These are phyloP conservation scores for Cantharis nigra DNA, from an alignment of 2,888 invertebrate species.

Conservation along the genomic window DNA sequence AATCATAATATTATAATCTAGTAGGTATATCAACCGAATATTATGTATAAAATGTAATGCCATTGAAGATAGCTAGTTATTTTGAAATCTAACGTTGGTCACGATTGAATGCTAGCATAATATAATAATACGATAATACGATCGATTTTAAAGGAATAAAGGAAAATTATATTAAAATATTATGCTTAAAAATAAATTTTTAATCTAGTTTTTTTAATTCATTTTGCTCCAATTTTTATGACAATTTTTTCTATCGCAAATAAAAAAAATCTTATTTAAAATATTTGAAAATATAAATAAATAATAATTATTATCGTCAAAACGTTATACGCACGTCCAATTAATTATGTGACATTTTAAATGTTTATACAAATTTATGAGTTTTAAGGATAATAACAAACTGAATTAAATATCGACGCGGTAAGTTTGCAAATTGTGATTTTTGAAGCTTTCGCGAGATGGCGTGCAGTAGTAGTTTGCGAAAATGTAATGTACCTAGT, in stretches of 20 bases:
- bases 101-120: neutral
- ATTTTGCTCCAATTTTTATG: neutral
- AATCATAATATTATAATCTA: no score
- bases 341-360: neutral
- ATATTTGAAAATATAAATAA: neutral
- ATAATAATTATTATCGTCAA: neutral
- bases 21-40: no score
- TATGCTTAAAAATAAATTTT: neutral
- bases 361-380: neutral
- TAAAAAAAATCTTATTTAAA: neutral
- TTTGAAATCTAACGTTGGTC: neutral
- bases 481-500: constrained; percentile 24
- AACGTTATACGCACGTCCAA: neutral
- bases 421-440: constrained; percentile 28
- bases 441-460: constrained; percentile 11
- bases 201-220: no score
- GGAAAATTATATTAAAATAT: neutral
- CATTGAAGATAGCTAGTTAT: neutral
- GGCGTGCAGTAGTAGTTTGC: constrained; percentile 26
- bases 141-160: neutral
- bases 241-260: neutral
- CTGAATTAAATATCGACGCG: constrained; percentile 8
- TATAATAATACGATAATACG: no score
- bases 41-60: no score
- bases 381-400: neutral